A percentile compares a stretch with the other conserved stretches of the same genome.
These are phyloP conservation scores for Serilophus lunatus DNA, from an alignment of 2,113 vertebrate species.

Conservation along the genomic window DNA sequence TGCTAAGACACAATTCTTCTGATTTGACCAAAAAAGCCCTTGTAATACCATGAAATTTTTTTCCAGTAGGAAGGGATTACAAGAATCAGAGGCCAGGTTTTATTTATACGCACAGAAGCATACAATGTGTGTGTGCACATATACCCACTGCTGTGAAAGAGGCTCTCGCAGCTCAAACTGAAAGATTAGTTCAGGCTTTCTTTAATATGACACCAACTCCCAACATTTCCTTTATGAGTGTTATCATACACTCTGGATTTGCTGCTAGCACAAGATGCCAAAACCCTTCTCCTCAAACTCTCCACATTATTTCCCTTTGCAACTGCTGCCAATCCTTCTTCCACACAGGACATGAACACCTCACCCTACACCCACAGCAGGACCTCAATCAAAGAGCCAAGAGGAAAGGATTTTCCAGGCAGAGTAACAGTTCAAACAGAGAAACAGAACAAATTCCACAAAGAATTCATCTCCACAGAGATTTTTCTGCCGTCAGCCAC, in stretches of 20 bases:
- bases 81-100: neutral
- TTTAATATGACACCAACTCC: neutral
- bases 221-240: neutral
- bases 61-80: neutral
- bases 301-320: neutral
- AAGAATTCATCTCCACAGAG: neutral
- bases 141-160: neutral
- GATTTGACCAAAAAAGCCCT: neutral
- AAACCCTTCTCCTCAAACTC: neutral
- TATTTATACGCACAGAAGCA: neutral
- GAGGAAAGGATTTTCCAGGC: neutral
- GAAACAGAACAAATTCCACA: neutral
- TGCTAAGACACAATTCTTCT: neutral
- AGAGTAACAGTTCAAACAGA: neutral
- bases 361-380: neutral
- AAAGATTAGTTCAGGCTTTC: conserved; percentile 28
- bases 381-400: neutral
- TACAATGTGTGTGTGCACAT: rapidly evolving
- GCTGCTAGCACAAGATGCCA: neutral
- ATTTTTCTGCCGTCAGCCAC: neutral
- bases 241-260: neutral
- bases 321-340: neutral
- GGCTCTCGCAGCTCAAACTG: neutral
- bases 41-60: neutral
- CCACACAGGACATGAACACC: neutral